Percentiles rank a stretch among this genome's conserved stretches.
Evolutionary conservation across 2,797 vertebrate genomes (phyloP).

Genomic region (Pseudochaenichthys georgianus): DNA sequence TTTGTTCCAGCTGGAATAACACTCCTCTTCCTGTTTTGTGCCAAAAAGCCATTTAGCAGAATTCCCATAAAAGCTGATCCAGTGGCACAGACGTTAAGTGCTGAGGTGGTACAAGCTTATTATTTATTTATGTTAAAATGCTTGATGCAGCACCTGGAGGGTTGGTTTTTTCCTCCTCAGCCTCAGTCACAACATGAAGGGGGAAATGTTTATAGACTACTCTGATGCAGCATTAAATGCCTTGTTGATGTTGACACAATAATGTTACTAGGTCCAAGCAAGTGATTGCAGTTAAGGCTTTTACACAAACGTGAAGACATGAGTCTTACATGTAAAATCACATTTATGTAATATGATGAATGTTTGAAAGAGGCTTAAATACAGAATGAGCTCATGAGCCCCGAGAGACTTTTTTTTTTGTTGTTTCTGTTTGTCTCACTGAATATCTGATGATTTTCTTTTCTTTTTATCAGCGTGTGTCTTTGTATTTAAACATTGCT

Average conservation of each 20-base stretch:
- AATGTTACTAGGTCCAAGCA: background rate
- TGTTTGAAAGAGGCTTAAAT: background rate
- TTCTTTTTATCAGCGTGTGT: too few relatives aligned
- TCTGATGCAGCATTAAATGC: background rate
- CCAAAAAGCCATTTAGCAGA: slow-evolving; percentile 14
- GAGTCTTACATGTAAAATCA: background rate
- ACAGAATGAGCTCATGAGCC: background rate
- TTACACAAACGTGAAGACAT: background rate
- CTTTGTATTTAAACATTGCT: too few relatives aligned
- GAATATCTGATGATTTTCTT: too few relatives aligned
- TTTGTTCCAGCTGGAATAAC: slow-evolving; percentile 43
- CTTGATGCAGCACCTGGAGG: background rate
- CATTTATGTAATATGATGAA: background rate
- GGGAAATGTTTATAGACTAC: background rate
- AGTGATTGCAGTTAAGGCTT: background rate
- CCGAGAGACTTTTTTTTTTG: too few relatives aligned
- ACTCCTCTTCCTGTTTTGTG: slow-evolving; percentile 23
- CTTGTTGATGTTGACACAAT: too few relatives aligned
- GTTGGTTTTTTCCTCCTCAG: background rate
- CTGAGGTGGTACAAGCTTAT: slow-evolving; percentile 25
- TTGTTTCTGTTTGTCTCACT: background rate
- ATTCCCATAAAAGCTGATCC: slow-evolving; percentile 39
- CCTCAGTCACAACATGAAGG: background rate
- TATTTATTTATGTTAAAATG: slow-evolving; percentile 58
- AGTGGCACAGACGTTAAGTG: slow-evolving; percentile 15